Percentiles rank a stretch among this genome's conserved stretches.
These are phyloP conservation scores for Sebastes flavidus DNA, from an alignment of 2,797 vertebrate species.

Conservation along the genomic window DNA sequence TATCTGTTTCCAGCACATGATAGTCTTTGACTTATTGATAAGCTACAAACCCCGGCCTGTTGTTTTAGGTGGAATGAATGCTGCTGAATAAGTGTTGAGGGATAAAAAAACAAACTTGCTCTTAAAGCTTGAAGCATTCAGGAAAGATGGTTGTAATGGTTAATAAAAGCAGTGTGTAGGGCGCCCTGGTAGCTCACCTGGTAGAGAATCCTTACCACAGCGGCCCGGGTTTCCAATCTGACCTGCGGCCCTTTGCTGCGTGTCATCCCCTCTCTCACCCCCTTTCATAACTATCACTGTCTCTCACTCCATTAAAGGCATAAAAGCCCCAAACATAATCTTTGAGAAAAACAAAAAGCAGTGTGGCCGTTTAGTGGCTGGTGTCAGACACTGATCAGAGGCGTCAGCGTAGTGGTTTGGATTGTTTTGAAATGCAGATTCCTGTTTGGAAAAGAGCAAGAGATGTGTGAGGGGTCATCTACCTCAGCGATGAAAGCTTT, in stretches of 20 bases:
- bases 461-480: background rate
- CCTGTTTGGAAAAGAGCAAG: background rate
- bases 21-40: slow-evolving; percentile 44
- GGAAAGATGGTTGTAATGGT: too few species aligned
- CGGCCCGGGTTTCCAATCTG: background rate
- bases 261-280: background rate
- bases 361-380: background rate
- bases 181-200: too few species aligned
- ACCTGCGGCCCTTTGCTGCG: background rate
- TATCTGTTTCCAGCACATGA: slow-evolving; percentile 26
- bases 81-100: background rate
- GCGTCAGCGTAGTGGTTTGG: background rate
- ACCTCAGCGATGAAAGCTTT: background rate
- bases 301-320: too few species aligned
- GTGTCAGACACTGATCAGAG: background rate
- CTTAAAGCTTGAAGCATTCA: background rate
- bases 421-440: background rate
- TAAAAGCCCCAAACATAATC: too few species aligned
- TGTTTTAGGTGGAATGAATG: background rate
- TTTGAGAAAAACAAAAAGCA: background rate
- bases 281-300: background rate
- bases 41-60: background rate
- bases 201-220: background rate
- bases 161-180: background rate
- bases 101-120: background rate